These are phyloP conservation scores for Micoletzkya japonica DNA, from an alignment of 2,888 invertebrate species.

Conservation along the genomic window DNA sequence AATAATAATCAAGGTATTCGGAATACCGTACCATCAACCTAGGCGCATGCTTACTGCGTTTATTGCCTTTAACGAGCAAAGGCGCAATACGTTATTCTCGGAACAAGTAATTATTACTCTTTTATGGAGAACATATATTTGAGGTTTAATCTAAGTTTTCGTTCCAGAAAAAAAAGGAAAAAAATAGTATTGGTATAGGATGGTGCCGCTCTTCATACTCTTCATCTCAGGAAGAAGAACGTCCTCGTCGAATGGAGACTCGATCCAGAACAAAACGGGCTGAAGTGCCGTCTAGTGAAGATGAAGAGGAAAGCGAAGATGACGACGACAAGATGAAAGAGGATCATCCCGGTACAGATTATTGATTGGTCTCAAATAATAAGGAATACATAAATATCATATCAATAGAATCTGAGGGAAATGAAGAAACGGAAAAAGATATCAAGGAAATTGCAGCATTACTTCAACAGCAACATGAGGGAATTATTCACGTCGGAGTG, in stretches of 20 bases:
- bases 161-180: no score
- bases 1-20: no score
- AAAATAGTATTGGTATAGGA: no score
- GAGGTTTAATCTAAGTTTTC: no score
- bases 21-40: no score
- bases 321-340: neutral
- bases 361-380: neutral
- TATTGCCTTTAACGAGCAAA: neutral
- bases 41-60: neutral
- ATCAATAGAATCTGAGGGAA: no score
- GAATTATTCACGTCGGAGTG: constrained; percentile 19
- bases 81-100: no score
- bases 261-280: neutral
- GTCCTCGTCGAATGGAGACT: neutral
- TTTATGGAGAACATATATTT: no score
- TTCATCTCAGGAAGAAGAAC: neutral
- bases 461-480: constrained; percentile 2
- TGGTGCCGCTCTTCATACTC: no score
- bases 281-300: neutral
- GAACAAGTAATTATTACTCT: no score
- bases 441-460: neutral
- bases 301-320: constrained; percentile 7
- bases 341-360: neutral
- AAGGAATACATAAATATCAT: no score
- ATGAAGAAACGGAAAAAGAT: no score